phyloP scores from a whole-genome alignment of 2,113 vertebrate genomes.

The Lonchura striata region DNA sequence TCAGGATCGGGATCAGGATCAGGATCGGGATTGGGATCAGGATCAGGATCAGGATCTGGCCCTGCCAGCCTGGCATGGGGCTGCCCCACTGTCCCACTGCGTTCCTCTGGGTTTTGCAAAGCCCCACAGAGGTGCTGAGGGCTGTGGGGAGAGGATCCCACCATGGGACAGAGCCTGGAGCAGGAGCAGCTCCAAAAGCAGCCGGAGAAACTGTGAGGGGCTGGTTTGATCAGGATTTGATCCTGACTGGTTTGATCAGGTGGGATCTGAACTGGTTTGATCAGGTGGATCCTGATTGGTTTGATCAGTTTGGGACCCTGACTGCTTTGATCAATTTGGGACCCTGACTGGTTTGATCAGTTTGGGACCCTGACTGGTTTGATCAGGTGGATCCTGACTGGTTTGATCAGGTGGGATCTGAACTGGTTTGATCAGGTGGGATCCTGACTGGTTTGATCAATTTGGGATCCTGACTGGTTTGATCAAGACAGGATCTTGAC shows the following conservation, averaged over 20 bases:
- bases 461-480: neutral
- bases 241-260: accelerated
- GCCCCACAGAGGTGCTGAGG: neutral
- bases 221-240: neutral
- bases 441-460: accelerated
- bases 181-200: neutral
- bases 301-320: too few relatives aligned
- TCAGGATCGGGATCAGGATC: too few relatives aligned
- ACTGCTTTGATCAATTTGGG: neutral
- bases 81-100: neutral
- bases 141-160: neutral
- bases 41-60: too few relatives aligned
- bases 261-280: neutral
- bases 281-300: neutral
- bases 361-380: too few relatives aligned
- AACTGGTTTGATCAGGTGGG: neutral
- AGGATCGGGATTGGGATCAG: too few relatives aligned
- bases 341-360: accelerated
- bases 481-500: too few relatives aligned
- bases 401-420: too few relatives aligned
- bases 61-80: neutral
- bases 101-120: accelerated
- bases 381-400: too few relatives aligned
- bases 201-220: accelerated
- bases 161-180: accelerated